phyloP scores from a whole-genome alignment of 2,797 vertebrate genomes.

The Sebastes taczanowskii region DNA sequence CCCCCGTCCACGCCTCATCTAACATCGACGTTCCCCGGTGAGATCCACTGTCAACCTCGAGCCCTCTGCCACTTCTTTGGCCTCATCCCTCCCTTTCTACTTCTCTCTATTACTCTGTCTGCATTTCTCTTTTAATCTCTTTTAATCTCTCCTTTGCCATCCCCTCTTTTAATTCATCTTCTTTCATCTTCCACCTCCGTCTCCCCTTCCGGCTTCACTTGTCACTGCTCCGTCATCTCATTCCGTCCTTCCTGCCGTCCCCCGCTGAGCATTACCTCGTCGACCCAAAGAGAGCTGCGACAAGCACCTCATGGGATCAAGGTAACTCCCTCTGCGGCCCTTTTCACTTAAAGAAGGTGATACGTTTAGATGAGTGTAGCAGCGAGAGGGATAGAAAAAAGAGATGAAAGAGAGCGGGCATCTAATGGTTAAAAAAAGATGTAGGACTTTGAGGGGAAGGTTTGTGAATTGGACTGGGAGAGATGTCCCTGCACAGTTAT shows the following conservation, averaged over 20 bases:
- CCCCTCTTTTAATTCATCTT: slow-evolving; percentile 17
- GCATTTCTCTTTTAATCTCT: slow-evolving; percentile 16
- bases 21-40: neutral
- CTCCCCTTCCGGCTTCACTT: slow-evolving; percentile 12
- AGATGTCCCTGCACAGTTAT: slow-evolving; percentile 6
- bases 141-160: slow-evolving; percentile 10
- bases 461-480: slow-evolving; percentile 20
- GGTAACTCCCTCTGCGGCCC: neutral
- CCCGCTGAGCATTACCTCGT: slow-evolving; percentile 2
- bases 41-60: neutral
- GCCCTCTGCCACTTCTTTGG: neutral
- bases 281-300: neutral
- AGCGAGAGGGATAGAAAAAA: neutral
- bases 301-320: slow-evolving; percentile 17
- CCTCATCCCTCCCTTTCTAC: neutral
- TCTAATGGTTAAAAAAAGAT: slow-evolving; percentile 23
- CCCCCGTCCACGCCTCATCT: neutral
- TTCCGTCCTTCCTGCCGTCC: neutral
- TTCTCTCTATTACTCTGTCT: neutral
- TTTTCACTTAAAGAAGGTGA: slow-evolving; percentile 9
- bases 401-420: slow-evolving; percentile 8
- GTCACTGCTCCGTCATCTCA: slow-evolving; percentile 6
- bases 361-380: neutral
- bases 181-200: slow-evolving; percentile 38
- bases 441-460: neutral